Evolutionary conservation across 2,888 invertebrate species (phyloP), one percentile per base, ranked within the genome.

Genomic region (Brachypalpus laphriformis): DNA sequence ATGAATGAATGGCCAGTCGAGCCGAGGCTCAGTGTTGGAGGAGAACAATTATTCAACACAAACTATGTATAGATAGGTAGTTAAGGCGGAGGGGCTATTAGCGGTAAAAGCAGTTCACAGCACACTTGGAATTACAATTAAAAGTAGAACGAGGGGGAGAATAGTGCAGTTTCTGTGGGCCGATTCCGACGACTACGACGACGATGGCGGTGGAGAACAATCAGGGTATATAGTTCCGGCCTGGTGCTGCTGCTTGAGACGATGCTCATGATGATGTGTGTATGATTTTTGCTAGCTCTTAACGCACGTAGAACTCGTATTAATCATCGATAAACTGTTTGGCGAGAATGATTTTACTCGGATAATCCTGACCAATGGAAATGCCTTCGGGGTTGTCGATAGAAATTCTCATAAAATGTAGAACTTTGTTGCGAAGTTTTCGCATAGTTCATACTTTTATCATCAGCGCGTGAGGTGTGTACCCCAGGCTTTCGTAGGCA

Each of bases 281-380:
- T 72, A 45, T 72, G 37, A 8, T 25, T 11, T 66, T 66, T 49
- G 42, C n/a, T n/a, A 65, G 49, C 14, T 59, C 37, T 31, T 37
- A 56, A 72, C 54, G 70, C 83, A 80, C 80, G 68, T 80, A 70
- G 25, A 51, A 22, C 22, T 57, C 56, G 18, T 20, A 63, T 80
- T 74, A 74, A 74, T 80, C 74, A 75, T 57, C 61, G 70, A 70
- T 70, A 80, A 80, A 70, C 65, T 49, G 54, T 34, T 70, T 57
- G 16, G 28, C n/a, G n/a, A 28, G 47, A 57, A 51, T 14, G 65
- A 40, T 28, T 61, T 81, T 57, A 31, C 18, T 25, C 2, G 7
- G n/a, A 25, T 37, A 49, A 49, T 47, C n/a, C 61, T 56, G 11
- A 6, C 22, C 7, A 14, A 63, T 57, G 22, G 16, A 47, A 61